phyloP scores from a whole-genome alignment of 64 coral and sea anemone genomes.

The Cladopsammia gracilis region DNA sequence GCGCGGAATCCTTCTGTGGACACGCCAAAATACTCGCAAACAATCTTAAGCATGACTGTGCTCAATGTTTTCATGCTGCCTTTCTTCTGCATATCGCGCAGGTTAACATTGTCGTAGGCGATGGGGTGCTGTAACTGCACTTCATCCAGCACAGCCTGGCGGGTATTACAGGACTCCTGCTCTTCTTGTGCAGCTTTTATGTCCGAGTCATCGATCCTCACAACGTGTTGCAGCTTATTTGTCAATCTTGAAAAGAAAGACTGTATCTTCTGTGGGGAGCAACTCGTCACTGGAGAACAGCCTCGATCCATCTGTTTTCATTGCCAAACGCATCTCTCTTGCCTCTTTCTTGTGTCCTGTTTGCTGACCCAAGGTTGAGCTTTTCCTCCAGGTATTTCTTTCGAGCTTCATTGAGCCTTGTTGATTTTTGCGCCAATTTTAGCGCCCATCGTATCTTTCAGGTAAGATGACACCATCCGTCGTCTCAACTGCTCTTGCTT shows the following conservation, averaged over 20 bases:
- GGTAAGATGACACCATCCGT: no score
- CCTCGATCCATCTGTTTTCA: conserved; percentile 19
- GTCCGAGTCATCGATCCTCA: neutral
- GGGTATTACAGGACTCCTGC: conserved; percentile 23
- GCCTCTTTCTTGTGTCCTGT: conserved; percentile 28
- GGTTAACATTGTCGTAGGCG: no score
- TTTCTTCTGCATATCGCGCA: no score
- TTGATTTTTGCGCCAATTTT: neutral
- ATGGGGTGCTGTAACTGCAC: conserved; percentile 45
- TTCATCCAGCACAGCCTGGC: neutral
- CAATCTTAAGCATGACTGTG: no score
- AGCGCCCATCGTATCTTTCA: neutral
- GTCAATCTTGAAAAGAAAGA: conserved; percentile 71
- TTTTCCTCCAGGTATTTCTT: conserved; percentile 46
- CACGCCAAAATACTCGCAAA: no score
- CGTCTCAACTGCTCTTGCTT: no score
- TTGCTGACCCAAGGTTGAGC: conserved; percentile 20
- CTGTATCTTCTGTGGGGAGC: conserved; percentile 48
- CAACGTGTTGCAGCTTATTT: no score
- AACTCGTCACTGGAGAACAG: conserved; percentile 59
- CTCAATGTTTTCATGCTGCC: no score
- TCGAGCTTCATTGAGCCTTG: conserved; percentile 35
- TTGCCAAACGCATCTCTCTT: conserved; percentile 40
- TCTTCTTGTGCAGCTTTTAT: conserved; percentile 8
- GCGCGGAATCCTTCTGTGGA: no score